A percentile compares a stretch with the other conserved stretches of the same genome.
Evolutionary conservation across 2,888 invertebrate genomes (phyloP).

Genomic region (Scaptomyza cyrtandrae): DNA sequence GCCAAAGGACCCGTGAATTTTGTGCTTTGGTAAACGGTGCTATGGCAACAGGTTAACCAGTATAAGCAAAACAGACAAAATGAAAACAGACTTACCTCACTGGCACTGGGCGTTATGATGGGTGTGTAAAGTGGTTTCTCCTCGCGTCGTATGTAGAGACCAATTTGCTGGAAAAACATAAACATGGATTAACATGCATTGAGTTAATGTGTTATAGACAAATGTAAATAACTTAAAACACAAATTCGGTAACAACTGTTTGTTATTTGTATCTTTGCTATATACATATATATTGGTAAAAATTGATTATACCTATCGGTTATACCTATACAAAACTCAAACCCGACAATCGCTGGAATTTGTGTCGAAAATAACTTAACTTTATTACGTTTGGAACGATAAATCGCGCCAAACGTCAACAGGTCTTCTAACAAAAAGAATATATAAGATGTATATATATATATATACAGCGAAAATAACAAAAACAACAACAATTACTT

Average conservation of each 20-base stretch:
- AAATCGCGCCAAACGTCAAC: slow-evolving; percentile 48
- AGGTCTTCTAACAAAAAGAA: slow-evolving; percentile 42
- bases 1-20: slow-evolving; percentile 21
- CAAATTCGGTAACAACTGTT: no score
- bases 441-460: slow-evolving; percentile 22
- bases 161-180: slow-evolving; percentile 78
- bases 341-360: slow-evolving; percentile 21
- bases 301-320: no score
- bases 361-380: slow-evolving; percentile 27
- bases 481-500: slow-evolving; percentile 20
- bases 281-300: no score
- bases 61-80: not conserved
- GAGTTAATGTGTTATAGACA: no score
- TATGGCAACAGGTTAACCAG: slow-evolving; percentile 22
- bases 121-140: slow-evolving; percentile 80
- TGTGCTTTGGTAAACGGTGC: slow-evolving; percentile 26
- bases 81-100: slow-evolving; percentile 73
- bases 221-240: no score
- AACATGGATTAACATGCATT: slow-evolving; percentile 3
- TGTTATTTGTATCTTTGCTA: not conserved
- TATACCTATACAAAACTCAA: slow-evolving; percentile 4
- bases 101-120: slow-evolving; percentile 70
- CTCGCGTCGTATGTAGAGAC: slow-evolving; percentile 80
- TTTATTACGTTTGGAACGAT: slow-evolving; percentile 14
- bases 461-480: slow-evolving; percentile 36